Conservation (phyloP, 2,113 vertebrate genomes). For the Prunella himalayana region DNA sequence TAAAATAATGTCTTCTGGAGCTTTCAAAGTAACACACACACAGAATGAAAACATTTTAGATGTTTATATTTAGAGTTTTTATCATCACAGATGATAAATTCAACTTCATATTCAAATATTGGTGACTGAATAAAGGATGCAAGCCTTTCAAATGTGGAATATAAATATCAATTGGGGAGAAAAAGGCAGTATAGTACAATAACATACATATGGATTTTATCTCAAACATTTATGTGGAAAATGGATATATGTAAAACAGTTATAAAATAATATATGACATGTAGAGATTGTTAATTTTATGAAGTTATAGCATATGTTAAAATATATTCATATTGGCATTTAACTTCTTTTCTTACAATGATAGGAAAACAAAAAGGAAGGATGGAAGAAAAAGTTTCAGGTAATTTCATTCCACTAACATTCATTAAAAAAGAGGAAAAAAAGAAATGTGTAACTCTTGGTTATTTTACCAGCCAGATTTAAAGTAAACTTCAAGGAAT, state of each 20-base stretch:
- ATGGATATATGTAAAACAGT: not conserved
- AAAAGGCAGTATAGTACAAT: not conserved
- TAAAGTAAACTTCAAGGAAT: not conserved
- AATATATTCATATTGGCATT: not conserved
- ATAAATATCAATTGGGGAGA: not conserved
- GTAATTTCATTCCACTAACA: not conserved
- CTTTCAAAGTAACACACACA: not conserved
- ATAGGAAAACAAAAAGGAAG: not conserved
- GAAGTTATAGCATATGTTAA: not conserved
- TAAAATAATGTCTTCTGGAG: not conserved
- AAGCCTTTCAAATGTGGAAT: not conserved
- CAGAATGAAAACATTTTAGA: not conserved
- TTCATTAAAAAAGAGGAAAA: not conserved
- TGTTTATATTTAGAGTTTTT: not conserved
- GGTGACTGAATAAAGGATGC: not conserved
- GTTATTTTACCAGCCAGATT: not conserved
- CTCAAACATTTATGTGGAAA: not conserved
- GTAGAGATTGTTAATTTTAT: not conserved
- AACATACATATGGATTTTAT: not conserved
- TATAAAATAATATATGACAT: not conserved
- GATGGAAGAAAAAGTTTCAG: not conserved
- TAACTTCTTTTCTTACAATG: not conserved
- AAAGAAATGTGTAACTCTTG: not conserved
- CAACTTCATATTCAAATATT: not conserved
- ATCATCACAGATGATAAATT: not conserved